phyloP scores from a whole-genome alignment of 2,113 vertebrate genomes.

The Tautogolabrus adspersus region DNA sequence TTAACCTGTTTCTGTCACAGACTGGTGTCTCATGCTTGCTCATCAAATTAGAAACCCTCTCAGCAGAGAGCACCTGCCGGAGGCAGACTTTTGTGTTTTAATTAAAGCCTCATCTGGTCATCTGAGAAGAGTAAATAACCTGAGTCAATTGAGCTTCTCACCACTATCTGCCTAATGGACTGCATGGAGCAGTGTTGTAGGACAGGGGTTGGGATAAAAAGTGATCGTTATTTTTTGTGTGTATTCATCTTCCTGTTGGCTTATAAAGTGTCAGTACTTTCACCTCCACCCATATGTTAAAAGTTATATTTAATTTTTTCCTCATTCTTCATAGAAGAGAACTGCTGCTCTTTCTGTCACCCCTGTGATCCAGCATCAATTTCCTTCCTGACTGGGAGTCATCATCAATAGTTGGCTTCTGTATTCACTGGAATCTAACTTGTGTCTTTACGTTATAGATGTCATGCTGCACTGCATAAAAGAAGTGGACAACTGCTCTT shows the following conservation, averaged over 20 bases:
- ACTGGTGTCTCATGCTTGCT: conserved; percentile 1
- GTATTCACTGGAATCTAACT: too few relatives aligned
- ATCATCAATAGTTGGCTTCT: too few relatives aligned
- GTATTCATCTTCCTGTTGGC: not conserved
- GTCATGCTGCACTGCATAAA: too few relatives aligned
- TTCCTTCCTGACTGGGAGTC: too few relatives aligned
- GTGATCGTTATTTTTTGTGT: too few relatives aligned
- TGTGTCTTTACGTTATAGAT: too few relatives aligned
- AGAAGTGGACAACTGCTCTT: too few relatives aligned
- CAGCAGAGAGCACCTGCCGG: conserved; percentile 43
- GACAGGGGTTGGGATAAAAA: not conserved
- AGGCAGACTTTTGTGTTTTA: conserved; percentile 62
- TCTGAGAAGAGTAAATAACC: conserved; percentile 58
- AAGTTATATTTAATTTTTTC: not conserved
- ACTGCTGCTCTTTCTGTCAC: too few relatives aligned
- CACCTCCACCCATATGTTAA: not conserved
- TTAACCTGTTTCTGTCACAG: not conserved
- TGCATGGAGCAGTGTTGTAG: not conserved
- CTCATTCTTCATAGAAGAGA: too few relatives aligned
- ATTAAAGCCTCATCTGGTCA: conserved; percentile 63
- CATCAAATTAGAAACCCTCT: conserved; percentile 26
- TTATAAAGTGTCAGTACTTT: not conserved
- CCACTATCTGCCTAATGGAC: conserved; percentile 48
- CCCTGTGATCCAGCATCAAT: too few relatives aligned
- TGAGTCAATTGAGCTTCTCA: conserved; percentile 23